These are phyloP conservation scores for Chalcis sispes DNA, from an alignment of 2,888 invertebrate genomes.

Conservation along the genomic window DNA sequence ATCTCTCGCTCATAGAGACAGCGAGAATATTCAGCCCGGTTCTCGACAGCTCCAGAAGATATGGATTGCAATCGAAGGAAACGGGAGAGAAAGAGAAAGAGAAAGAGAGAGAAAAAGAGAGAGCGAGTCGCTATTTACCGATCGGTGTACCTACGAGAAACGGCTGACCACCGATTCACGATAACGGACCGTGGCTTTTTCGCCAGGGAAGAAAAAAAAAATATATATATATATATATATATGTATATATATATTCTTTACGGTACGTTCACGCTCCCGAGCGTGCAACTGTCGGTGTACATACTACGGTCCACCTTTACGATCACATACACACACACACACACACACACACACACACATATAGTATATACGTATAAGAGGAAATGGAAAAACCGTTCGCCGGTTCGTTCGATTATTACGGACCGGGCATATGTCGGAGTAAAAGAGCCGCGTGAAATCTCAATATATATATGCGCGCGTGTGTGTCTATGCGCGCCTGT, in stretches of 20 bases:
- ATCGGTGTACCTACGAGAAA: no score
- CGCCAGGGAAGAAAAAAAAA: not conserved
- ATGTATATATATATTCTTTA: slow-evolving; percentile 11
- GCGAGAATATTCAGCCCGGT: no score
- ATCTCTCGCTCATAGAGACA: not conserved
- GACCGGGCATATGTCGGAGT: not conserved
- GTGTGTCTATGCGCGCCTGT: no score
- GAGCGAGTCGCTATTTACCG: no score
- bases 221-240: no score
- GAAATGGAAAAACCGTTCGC: slow-evolving; percentile 42
- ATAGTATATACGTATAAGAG: no score
- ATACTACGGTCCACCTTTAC: no score
- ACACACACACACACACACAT: no score
- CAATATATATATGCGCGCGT: not conserved
- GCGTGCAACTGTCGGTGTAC: not conserved
- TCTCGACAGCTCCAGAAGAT: not conserved
- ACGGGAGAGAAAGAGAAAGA: no score
- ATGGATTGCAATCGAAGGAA: slow-evolving; percentile 14
- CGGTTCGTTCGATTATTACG: slow-evolving; percentile 32
- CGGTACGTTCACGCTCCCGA: slow-evolving; percentile 5
- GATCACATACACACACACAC: no score
- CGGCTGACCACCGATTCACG: slow-evolving; percentile 15
- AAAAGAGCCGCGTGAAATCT: not conserved
- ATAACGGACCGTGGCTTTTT: slow-evolving; percentile 29
- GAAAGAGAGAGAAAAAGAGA: no score